These are phyloP conservation scores for Bathynomus jamesi DNA, from an alignment of 1,140 invertebrate genomes.

Conservation along the genomic window DNA sequence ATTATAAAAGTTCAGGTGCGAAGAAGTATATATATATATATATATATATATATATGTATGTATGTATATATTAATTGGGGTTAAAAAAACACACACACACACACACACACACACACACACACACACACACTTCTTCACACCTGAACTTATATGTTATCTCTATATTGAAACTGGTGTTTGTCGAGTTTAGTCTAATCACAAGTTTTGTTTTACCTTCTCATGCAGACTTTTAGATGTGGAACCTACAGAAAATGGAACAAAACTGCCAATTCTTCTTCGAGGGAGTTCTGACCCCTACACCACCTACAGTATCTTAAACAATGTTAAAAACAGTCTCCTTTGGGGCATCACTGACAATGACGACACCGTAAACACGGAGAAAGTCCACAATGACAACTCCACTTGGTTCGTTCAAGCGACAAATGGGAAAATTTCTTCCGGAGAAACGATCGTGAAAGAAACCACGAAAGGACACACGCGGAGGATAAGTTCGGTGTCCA, in stretches of 20 bases:
- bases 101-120: too few relatives aligned
- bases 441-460: neutral
- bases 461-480: neutral
- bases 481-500: neutral
- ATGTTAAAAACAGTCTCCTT: neutral
- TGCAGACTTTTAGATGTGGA: neutral
- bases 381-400: neutral
- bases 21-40: neutral
- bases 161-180: too few relatives aligned
- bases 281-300: neutral
- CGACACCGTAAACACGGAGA: neutral
- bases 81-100: too few relatives aligned
- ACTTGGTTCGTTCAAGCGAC: neutral
- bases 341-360: neutral
- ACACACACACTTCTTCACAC: too few relatives aligned
- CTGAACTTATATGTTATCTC: too few relatives aligned
- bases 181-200: too few relatives aligned
- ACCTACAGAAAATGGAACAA: neutral
- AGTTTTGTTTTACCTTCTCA: neutral
- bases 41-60: neutral
- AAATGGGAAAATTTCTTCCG: neutral
- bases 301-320: neutral
- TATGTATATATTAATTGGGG: neutral
- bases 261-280: neutral
- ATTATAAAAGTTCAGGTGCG: too few relatives aligned